Evolutionary conservation across 2,888 invertebrate genomes (phyloP).

Genomic region (Schizaphis graminum): DNA sequence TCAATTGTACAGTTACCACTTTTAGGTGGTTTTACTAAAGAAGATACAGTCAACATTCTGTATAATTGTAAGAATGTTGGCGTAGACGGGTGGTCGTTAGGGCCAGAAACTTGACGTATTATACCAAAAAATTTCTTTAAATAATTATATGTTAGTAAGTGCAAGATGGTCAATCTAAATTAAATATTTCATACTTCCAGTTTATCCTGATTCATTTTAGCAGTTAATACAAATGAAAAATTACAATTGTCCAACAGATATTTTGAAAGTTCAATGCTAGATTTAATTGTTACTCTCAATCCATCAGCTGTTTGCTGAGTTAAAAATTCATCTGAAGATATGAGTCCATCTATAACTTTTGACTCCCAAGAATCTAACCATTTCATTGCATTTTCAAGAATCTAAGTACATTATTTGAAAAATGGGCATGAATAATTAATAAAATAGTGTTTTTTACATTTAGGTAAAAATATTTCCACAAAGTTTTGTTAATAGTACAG

Average conservation of each 20-base stretch:
- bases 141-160: neutral
- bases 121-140: neutral
- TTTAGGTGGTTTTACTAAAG: slow-evolving; percentile 6
- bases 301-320: neutral
- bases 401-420: neutral
- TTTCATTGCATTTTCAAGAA: neutral
- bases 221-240: slow-evolving; percentile 6
- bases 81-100: neutral
- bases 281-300: neutral
- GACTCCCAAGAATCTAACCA: slow-evolving; percentile 4
- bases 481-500: too few relatives aligned
- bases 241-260: neutral
- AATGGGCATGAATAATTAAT: neutral
- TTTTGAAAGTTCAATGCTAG: neutral
- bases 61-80: neutral
- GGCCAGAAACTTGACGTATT: neutral
- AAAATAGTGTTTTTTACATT: neutral
- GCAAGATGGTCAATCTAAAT: too few relatives aligned
- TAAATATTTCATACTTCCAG: too few relatives aligned
- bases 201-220: neutral
- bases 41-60: neutral
- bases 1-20: neutral
- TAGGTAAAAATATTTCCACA: neutral
- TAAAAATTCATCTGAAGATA: neutral
- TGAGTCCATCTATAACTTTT: neutral